These are phyloP conservation scores for Lasioglossum leucozonium DNA, from an alignment of 2,888 invertebrate species.

Conservation along the genomic window DNA sequence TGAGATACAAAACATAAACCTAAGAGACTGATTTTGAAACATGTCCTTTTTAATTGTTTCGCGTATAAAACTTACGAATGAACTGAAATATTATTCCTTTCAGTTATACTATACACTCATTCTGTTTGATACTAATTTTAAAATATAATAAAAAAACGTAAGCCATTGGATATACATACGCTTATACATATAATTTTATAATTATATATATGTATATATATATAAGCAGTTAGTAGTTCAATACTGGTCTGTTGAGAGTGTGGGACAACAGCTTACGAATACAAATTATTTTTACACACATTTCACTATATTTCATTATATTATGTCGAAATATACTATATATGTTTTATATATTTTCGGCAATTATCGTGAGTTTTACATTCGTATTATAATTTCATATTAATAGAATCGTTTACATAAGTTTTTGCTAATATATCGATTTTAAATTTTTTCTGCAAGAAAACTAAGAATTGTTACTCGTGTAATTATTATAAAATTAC, in stretches of 20 bases:
- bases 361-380: slow-evolving; percentile 19
- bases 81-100: slow-evolving; percentile 30
- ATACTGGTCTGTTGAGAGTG: slow-evolving; percentile 48
- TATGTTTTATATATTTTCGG: slow-evolving; percentile 20
- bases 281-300: slow-evolving; percentile 27
- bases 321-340: slow-evolving; percentile 27
- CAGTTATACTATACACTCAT: slow-evolving; percentile 39
- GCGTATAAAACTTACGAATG: slow-evolving; percentile 38
- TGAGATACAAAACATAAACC: slow-evolving; percentile 32
- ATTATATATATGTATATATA: not conserved
- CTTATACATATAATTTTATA: not conserved
- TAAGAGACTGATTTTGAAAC: not conserved
- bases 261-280: slow-evolving; percentile 31
- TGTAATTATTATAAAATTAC: slow-evolving; percentile 28
- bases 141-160: slow-evolving; percentile 38
- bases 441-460: slow-evolving; percentile 8
- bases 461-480: slow-evolving; percentile 8
- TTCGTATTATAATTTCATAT: slow-evolving; percentile 12
- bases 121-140: slow-evolving; percentile 7
- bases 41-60: slow-evolving; percentile 15
- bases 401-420: slow-evolving; percentile 19
- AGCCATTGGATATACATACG: slow-evolving; percentile 16
- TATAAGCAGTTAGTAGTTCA: slow-evolving; percentile 41
- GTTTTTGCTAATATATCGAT: slow-evolving; percentile 22
- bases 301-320: slow-evolving; percentile 27